Conservation (phyloP, 2,888 invertebrate species). For the Dusona sp. region DNA sequence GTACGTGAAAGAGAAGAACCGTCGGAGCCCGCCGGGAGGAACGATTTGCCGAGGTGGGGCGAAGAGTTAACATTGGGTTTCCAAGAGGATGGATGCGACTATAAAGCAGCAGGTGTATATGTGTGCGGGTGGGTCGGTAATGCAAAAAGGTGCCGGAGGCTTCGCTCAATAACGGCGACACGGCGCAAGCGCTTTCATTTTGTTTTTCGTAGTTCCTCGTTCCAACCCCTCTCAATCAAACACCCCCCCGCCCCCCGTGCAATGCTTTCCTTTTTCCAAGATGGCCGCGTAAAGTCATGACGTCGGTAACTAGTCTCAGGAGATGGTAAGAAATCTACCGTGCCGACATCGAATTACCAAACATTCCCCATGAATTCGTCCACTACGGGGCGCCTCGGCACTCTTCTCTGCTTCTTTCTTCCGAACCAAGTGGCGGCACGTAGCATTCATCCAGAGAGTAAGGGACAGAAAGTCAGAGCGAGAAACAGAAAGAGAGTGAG, state of each 20-base stretch:
- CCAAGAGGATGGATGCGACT: slow-evolving; percentile 72
- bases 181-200: slow-evolving; percentile 85
- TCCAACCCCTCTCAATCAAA: slow-evolving; percentile 58
- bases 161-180: slow-evolving; percentile 83
- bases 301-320: slow-evolving; percentile 77
- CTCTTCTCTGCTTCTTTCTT: slow-evolving; percentile 65
- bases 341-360: slow-evolving; percentile 65
- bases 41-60: slow-evolving; percentile 46
- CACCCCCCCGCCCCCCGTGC: slow-evolving; percentile 62
- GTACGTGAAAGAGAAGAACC: slow-evolving; percentile 60
- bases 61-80: slow-evolving; percentile 66
- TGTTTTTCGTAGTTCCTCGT: slow-evolving; percentile 82
- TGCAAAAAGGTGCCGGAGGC: slow-evolving; percentile 83
- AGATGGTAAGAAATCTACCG: slow-evolving; percentile 62
- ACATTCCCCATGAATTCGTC: slow-evolving; percentile 27
- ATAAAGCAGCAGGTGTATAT: slow-evolving; percentile 62
- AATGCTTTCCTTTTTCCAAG: slow-evolving; percentile 82
- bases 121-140: slow-evolving; percentile 78
- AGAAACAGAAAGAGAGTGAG: not conserved
- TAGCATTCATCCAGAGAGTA: not conserved
- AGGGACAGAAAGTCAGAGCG: not conserved
- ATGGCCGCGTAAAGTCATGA: slow-evolving; percentile 77
- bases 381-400: slow-evolving; percentile 69
- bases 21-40: slow-evolving; percentile 58
- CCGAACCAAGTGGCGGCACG: slow-evolving; percentile 37